A percentile compares a stretch with the other conserved stretches of the same genome.
phyloP scores from a whole-genome alignment of 2,113 vertebrate species.

The Acrocephalus arundinaceus region DNA sequence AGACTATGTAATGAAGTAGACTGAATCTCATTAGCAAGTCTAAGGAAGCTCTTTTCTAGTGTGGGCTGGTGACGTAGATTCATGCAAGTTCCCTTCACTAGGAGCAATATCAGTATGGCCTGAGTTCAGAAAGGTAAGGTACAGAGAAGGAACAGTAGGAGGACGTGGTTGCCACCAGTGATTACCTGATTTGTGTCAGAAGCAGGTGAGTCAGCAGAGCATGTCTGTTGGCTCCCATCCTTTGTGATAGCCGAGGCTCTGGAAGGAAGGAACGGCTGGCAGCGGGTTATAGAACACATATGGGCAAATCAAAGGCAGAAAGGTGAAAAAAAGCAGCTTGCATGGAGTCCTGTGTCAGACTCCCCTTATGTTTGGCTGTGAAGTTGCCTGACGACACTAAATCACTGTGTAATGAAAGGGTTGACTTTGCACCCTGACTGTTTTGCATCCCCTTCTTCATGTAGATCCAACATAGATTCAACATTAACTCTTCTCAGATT shows the following conservation, averaged over 20 bases:
- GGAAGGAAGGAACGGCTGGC: background rate
- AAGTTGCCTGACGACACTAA: background rate
- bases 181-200: background rate
- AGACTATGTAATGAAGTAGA: background rate
- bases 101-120: background rate
- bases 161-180: background rate
- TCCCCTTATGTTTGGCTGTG: background rate
- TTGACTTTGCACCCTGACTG: background rate
- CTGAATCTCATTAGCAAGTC: background rate
- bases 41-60: background rate
- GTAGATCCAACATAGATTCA: background rate
- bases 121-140: background rate
- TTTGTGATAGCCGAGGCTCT: background rate
- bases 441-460: background rate
- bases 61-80: background rate
- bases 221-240: background rate
- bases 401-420: background rate
- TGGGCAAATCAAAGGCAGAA: background rate
- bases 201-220: background rate
- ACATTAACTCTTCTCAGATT: background rate
- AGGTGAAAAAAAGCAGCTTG: background rate
- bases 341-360: background rate
- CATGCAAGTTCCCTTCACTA: background rate
- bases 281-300: background rate
- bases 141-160: background rate